Percentiles rank a stretch among this genome's conserved stretches.
Evolutionary conservation across 2,113 vertebrate species (phyloP).

Genomic region (Morone chrysops): DNA sequence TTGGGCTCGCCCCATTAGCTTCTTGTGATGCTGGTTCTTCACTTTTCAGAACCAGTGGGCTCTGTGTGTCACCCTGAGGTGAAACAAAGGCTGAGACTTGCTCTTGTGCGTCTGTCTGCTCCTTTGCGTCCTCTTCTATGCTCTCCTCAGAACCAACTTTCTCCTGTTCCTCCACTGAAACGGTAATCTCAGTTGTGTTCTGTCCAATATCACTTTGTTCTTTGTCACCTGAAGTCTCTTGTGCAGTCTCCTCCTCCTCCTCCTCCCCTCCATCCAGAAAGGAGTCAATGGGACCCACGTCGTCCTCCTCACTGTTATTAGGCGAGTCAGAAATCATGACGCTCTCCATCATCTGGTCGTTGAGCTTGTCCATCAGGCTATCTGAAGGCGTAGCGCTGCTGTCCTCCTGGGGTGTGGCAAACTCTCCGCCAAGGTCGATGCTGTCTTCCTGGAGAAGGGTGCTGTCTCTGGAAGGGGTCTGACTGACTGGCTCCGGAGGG

Average conservation of each 20-base stretch:
- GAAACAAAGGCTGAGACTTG: conserved; percentile 9
- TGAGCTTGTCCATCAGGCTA: conserved; percentile 90
- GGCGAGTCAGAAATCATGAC: conserved; percentile 98
- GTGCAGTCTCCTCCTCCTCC: conserved; percentile 41
- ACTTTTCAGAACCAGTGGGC: conserved; percentile 28
- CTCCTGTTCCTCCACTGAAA: conserved; percentile 56
- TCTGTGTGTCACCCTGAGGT: conserved; percentile 33
- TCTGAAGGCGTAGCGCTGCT: conserved; percentile 84
- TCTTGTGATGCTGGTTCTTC: conserved; percentile 28
- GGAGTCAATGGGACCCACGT: conserved; percentile 89
- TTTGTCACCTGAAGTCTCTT: neutral
- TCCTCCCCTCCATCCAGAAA: conserved; percentile 83
- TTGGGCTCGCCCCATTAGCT: conserved; percentile 46
- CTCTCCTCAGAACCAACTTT: conserved; percentile 11
- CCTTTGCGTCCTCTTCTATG: conserved; percentile 16
- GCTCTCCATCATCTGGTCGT: conserved; percentile 98
- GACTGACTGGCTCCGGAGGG: conserved; percentile 39
- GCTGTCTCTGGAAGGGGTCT: conserved; percentile 60
- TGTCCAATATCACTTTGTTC: conserved; percentile 57
- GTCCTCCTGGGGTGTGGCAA: conserved; percentile 88
- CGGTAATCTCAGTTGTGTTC: conserved; percentile 73
- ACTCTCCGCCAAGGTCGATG: conserved; percentile 91
- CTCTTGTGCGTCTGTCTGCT: conserved; percentile 38
- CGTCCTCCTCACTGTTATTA: conserved; percentile 95
- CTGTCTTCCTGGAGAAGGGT: conserved; percentile 89